Conservation (phyloP, 2,888 invertebrate species). For the Bembecia ichneumoniformis region DNA sequence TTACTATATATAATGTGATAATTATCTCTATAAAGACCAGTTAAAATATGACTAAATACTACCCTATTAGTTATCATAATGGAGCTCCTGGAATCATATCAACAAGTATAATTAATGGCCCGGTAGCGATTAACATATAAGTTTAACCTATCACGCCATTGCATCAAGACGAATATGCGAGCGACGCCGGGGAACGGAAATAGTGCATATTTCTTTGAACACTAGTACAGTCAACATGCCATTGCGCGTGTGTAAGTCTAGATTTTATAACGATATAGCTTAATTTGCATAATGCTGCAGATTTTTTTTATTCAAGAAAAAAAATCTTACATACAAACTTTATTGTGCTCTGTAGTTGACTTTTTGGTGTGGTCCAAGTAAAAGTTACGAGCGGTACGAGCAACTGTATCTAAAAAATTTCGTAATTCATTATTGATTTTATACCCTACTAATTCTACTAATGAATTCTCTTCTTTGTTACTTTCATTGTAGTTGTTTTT, state of each 20-base stretch:
- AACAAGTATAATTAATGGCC: too few relatives aligned
- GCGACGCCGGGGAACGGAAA: background rate
- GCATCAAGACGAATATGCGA: background rate
- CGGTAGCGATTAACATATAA: background rate
- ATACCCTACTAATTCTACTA: too few relatives aligned
- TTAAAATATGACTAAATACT: too few relatives aligned
- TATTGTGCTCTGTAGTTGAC: conserved; percentile 30
- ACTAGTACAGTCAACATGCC: conserved; percentile 28
- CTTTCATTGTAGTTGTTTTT: too few relatives aligned
- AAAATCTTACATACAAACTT: conserved; percentile 36
- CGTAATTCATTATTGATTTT: too few relatives aligned
- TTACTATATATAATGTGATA: too few relatives aligned
- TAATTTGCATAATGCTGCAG: conserved; percentile 65
- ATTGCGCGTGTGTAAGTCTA: conserved; percentile 41
- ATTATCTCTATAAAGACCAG: too few relatives aligned
- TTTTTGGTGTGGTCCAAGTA: conserved; percentile 17
- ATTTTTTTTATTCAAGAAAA: conserved; percentile 52
- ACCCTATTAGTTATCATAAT: too few relatives aligned
- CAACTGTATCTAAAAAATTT: too few relatives aligned
- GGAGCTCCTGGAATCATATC: too few relatives aligned
- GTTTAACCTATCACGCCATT: background rate
- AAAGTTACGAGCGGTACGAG: conserved; percentile 4
- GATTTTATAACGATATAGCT: conserved; percentile 40
- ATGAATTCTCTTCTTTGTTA: too few relatives aligned
- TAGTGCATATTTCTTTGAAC: background rate